Evolutionary conservation across 2,888 invertebrate species (phyloP).

Genomic region (Dicycla oo): DNA sequence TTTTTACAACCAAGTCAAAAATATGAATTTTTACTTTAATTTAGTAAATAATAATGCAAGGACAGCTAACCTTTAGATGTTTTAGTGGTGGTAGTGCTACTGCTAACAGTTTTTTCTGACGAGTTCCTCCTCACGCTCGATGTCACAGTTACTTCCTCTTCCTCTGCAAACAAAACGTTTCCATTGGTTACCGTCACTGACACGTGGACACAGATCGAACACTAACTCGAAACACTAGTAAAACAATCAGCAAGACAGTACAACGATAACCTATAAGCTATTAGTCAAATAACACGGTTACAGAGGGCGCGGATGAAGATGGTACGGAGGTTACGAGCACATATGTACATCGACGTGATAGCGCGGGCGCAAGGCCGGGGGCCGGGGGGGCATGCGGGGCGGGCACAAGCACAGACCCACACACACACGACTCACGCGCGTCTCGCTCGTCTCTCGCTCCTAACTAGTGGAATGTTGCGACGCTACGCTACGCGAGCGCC

Average conservation of each 20-base stretch:
- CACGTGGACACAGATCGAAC: slow-evolving; percentile 55
- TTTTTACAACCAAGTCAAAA: no score
- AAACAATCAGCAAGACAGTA: slow-evolving; percentile 86
- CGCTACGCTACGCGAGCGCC: slow-evolving; percentile 87
- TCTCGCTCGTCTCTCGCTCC: slow-evolving; percentile 86
- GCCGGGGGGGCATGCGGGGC: slow-evolving; percentile 76
- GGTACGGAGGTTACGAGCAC: slow-evolving; percentile 80
- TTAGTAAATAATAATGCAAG: not conserved
- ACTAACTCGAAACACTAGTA: slow-evolving; percentile 77
- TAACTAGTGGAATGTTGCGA: slow-evolving; percentile 87
- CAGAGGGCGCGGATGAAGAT: slow-evolving; percentile 78
- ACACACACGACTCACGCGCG: slow-evolving; percentile 90
- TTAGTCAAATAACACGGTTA: slow-evolving; percentile 89
- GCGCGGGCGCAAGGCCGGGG: slow-evolving; percentile 67
- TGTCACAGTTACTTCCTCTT: slow-evolving; percentile 86
- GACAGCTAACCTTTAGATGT: slow-evolving; percentile 89
- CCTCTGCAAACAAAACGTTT: slow-evolving; percentile 78
- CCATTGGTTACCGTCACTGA: slow-evolving; percentile 25
- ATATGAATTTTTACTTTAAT: not conserved
- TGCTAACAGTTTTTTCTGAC: slow-evolving; percentile 90
- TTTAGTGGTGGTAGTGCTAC: slow-evolving; percentile 90
- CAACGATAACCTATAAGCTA: slow-evolving; percentile 86
- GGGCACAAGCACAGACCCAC: slow-evolving; percentile 86
- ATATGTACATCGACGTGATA: slow-evolving; percentile 82
- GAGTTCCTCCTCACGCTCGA: slow-evolving; percentile 88